Evolutionary conservation across 2,888 invertebrate species (phyloP), one percentile per base, ranked within the genome.

Genomic region (Proisotoma minuta): DNA sequence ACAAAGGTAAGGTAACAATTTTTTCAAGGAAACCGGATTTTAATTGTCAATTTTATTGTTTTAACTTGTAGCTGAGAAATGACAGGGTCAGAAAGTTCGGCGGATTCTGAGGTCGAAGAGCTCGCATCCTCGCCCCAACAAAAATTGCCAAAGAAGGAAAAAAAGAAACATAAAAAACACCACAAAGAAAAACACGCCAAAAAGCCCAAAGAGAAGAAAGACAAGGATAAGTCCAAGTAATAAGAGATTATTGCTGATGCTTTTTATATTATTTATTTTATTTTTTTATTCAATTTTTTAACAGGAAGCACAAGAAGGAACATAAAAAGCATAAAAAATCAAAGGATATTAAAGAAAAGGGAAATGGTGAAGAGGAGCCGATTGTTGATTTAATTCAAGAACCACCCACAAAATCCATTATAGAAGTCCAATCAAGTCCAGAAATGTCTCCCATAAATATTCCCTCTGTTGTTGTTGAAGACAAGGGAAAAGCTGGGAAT

Each of bases 151-250:
- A 66, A 68, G 39, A 72, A 75, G 54, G 74, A 75, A 26, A 76
- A 76, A 60, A 74, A 77, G 58, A 76, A 76, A 59, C 75, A 74
- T 49, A 59, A 63, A 50, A 66, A 67, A 62, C 87, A 86, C 76
- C 89, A 88, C 77, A 85, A 84, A 72, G 87, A 86, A 75, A 80
- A 81, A 59, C 81, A 81, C 74, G 84, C 83, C 69, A 81, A 81
- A 73, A 83, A 83, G 75, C 81, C 82, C 73, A 81, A 80, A 72
- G 81, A 82, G 62, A 80, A 79, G 71, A 73, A 40, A 43, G 63
- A 61, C 23, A 84, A 83, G 63, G 76, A 78, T n/a, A 81, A 82
- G 15, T 3, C n/a, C 51, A 10, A 51, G 12, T 20, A 23, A 51
- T 2, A 22, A 20, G 40, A 34, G n/a, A 22, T 8, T 48, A n/a